Evolutionary conservation across 2,797 vertebrate genomes (phyloP).

Genomic region (Acanthornis magna): DNA sequence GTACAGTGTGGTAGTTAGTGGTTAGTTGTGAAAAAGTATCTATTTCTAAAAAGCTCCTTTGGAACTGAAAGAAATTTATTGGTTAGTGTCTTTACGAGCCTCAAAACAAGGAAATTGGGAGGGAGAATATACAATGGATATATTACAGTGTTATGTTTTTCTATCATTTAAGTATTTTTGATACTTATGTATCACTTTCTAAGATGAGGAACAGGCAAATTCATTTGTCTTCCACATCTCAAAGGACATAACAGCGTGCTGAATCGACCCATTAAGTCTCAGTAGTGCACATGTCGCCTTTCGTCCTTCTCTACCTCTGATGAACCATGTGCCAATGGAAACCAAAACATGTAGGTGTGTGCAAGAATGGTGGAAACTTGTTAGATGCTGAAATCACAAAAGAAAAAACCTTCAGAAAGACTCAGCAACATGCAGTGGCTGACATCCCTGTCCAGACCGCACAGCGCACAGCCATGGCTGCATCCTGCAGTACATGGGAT

Average conservation of each 20-base stretch:
- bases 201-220: neutral
- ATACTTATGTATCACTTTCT: neutral
- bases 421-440: neutral
- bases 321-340: neutral
- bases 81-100: neutral
- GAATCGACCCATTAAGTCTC: conserved; percentile 7
- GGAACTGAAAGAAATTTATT: neutral
- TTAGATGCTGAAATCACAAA: neutral
- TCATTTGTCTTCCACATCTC: neutral
- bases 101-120: neutral
- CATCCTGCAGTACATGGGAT: neutral
- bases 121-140: neutral
- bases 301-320: neutral
- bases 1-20: neutral
- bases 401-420: neutral
- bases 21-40: neutral
- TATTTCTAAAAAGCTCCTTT: neutral
- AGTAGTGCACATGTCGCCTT: neutral
- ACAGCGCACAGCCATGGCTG: accelerated
- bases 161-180: neutral
- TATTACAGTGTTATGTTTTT: neutral
- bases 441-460: neutral
- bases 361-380: neutral
- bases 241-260: neutral
- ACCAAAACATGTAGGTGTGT: neutral